Evolutionary conservation across 2,888 invertebrate genomes (phyloP).

Genomic region (Theodoxus fluviatilis): DNA sequence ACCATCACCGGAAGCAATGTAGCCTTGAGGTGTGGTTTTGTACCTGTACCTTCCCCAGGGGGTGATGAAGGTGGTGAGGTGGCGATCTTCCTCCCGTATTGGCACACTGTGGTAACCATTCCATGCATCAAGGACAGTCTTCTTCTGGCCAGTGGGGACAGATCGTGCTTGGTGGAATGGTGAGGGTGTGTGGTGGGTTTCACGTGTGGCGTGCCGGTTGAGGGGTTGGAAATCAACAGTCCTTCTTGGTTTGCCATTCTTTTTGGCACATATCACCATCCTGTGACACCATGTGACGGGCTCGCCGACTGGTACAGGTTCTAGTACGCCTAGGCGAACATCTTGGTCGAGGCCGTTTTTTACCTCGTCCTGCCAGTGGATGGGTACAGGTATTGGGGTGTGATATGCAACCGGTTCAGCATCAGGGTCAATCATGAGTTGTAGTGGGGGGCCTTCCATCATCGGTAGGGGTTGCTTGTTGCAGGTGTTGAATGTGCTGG

Average conservation of each 20-base stretch:
- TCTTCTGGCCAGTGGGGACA: no score
- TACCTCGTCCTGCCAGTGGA: conserved; percentile 43
- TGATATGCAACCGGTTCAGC: conserved; percentile 42
- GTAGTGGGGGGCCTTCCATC: conserved; percentile 38
- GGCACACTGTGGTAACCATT: conserved; percentile 32
- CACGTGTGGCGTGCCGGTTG: conserved; percentile 34
- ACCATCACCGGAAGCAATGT: no score
- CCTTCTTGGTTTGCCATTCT: conserved; percentile 37
- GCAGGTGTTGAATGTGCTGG: conserved; percentile 46
- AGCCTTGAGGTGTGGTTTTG: conserved; percentile 30
- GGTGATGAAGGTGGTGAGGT: conserved; percentile 35
- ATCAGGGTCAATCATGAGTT: conserved; percentile 38
- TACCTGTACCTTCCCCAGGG: conserved; percentile 39
- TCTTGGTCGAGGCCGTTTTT: conserved; percentile 45
- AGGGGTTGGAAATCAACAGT: conserved; percentile 44
- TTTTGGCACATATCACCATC: conserved; percentile 32
- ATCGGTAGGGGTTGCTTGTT: conserved; percentile 39
- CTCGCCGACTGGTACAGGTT: no score
- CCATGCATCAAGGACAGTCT: conserved; percentile 35
- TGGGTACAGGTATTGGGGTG: conserved; percentile 41
- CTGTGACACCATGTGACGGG: conserved; percentile 43
- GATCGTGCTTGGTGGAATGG: conserved; percentile 38
- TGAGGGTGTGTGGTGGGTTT: conserved; percentile 37
- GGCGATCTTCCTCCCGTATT: conserved; percentile 33
- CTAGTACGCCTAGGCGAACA: conserved; percentile 38